Conservation (phyloP, 2,888 invertebrate species). For the Himalopsyche tibetana region DNA sequence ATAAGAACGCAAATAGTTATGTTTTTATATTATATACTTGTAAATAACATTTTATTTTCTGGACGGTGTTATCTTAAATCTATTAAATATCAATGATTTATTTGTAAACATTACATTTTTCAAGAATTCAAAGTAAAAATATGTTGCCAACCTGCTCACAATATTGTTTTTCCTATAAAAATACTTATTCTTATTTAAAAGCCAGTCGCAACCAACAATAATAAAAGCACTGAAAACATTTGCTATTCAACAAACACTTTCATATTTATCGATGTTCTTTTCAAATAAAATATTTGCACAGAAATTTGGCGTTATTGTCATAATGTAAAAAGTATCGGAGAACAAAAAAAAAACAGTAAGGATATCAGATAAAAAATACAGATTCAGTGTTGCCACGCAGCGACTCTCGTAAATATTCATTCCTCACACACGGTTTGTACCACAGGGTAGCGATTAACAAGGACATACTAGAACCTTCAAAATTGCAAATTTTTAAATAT, state of each 20-base stretch:
- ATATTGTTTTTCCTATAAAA: no score
- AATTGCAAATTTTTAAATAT: no score
- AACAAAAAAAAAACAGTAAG: slow-evolving; percentile 19
- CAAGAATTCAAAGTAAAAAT: no score
- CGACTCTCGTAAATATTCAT: slow-evolving; percentile 45
- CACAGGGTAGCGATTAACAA: background rate
- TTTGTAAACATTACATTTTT: no score
- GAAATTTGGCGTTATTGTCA: background rate
- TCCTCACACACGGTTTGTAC: background rate
- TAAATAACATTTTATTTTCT: no score
- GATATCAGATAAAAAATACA: background rate
- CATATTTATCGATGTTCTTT: slow-evolving; percentile 24
- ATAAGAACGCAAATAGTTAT: no score
- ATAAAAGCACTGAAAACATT: background rate
- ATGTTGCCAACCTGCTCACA: no score
- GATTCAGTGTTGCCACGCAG: slow-evolving; percentile 51
- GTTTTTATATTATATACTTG: no score
- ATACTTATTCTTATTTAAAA: no score
- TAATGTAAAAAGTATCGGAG: background rate
- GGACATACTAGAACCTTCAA: background rate
- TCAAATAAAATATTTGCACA: slow-evolving; percentile 37
- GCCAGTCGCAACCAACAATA: background rate
- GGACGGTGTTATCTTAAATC: no score
- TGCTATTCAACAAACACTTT: slow-evolving; percentile 14
- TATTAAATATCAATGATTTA: no score